phyloP scores from a whole-genome alignment of 2,888 invertebrate species.

The Limenitis camilla region DNA sequence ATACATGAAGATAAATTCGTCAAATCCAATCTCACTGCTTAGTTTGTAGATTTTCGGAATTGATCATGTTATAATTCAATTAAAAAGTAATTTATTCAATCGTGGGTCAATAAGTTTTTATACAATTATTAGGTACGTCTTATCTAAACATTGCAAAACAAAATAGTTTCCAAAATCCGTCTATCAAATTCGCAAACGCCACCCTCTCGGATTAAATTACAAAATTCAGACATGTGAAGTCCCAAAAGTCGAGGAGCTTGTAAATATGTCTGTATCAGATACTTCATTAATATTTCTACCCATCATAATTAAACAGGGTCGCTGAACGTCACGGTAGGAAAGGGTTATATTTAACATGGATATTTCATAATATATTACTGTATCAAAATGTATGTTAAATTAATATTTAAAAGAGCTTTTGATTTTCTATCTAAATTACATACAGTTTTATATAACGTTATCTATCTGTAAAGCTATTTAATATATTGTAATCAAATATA shows the following conservation, averaged over 20 bases:
- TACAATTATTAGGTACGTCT: background rate
- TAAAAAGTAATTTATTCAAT: too few species aligned
- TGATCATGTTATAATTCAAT: too few species aligned
- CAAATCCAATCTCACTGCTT: too few species aligned
- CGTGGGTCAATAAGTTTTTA: background rate
- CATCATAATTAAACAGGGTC: slow-evolving; percentile 50
- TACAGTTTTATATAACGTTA: too few species aligned
- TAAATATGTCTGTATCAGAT: slow-evolving; percentile 54
- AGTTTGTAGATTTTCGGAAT: too few species aligned
- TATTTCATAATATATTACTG: slow-evolving; percentile 3
- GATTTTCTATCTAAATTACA: slow-evolving; percentile 1
- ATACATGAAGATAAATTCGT: too few species aligned
- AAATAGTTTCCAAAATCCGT: background rate
- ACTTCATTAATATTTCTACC: slow-evolving; percentile 63
- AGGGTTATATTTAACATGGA: slow-evolving; percentile 31
- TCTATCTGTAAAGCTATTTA: too few species aligned
- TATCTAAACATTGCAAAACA: background rate
- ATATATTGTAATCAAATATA: too few species aligned
- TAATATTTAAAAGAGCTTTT: background rate
- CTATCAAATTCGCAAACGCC: slow-evolving; percentile 1
- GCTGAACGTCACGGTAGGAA: slow-evolving; percentile 23
- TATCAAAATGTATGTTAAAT: slow-evolving; percentile 5
- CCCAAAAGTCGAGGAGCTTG: slow-evolving; percentile 29
- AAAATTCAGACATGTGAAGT: slow-evolving; percentile 27
- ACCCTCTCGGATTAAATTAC: slow-evolving; percentile 34